Percentiles rank a stretch among this genome's conserved stretches.
phyloP scores from a whole-genome alignment of 2,113 vertebrate genomes.

The Hippocampus zosterae region DNA sequence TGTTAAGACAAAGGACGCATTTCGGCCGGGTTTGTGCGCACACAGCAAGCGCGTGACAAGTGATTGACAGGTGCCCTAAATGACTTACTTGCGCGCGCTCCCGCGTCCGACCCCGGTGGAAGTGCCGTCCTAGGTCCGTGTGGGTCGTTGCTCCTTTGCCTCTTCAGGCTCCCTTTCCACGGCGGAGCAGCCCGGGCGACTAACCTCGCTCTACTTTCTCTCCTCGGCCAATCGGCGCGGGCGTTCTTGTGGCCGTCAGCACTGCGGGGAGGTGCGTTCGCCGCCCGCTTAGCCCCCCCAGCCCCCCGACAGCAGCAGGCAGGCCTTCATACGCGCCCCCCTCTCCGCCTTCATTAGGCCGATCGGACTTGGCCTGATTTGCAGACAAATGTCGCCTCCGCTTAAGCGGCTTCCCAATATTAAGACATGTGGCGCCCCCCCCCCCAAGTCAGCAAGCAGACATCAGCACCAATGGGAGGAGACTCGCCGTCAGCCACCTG shows the following conservation, averaged over 20 bases:
- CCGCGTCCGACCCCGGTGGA: not conserved
- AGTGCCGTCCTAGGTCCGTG: not conserved
- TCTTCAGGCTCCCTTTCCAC: slow-evolving; percentile 17
- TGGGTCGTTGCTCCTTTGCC: slow-evolving; percentile 33
- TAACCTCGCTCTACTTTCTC: slow-evolving; percentile 19
- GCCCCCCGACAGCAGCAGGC: not conserved
- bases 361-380: not conserved
- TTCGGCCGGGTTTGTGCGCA: not conserved
- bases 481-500: no score
- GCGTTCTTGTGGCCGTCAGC: slow-evolving; percentile 16
- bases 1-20: not conserved
- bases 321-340: not conserved
- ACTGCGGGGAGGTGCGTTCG: slow-evolving; percentile 2
- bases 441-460: slow-evolving; percentile 11
- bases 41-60: not conserved
- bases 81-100: not conserved
- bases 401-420: not conserved
- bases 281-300: not conserved
- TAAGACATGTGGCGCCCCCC: no score
- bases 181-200: slow-evolving; percentile 41
- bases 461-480: slow-evolving; percentile 32
- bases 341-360: slow-evolving; percentile 1
- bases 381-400: not conserved
- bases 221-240: slow-evolving; percentile 40
- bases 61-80: slow-evolving; percentile 5